Base-by-base conservation (phyloP, 1,140 invertebrate genomes). In the Microplitis demolitor region DNA sequence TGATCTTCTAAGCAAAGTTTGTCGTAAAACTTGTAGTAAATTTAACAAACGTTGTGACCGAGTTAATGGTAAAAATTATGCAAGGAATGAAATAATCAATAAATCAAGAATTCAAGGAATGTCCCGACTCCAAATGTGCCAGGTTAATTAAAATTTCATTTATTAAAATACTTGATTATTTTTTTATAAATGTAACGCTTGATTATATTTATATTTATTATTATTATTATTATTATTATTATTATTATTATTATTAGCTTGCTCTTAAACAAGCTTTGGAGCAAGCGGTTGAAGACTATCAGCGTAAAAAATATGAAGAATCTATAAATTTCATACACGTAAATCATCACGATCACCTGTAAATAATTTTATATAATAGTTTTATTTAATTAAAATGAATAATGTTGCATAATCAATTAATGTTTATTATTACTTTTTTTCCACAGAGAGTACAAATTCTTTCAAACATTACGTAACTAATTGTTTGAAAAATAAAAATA, bases 1-100 rank as follows among this genome's bases (percentile, higher is more conserved):
- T 0, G 89, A 90, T 60, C 77, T 90, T 37, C 69, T 91, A 6
- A 85, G 87, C 61, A 88, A 87, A 78, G 90, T 91, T 5, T 88
- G 87, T 34, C 84, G 89, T 60, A 90, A 90, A 84, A 85, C 88
- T 9, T 82, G 35, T 6, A 66, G 72, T 35, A 77, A 74, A 61
- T 56, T 31, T 5, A 45, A 45, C 11, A 69, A 67, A 39, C 69
- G 51, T 9, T 51, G 69, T 72, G 31, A 66, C 45, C 51, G 64
- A 71, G 62, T 69, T 67, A 45, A 11, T 61, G 6, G 51, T 16
- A 71, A 73, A 67, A 50, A 54, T 63, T 34, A 2, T 37, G 31
- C 14, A 62, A 45, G 16, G 14, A 35, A 58, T 16, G 33, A 54
- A 31, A 75, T 51, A 39, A 74, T 45, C 14, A 54, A n/a, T 37